Evolutionary conservation across 2,113 vertebrate genomes (phyloP).

Genomic region (Gymnobelideus leadbeateri): DNA sequence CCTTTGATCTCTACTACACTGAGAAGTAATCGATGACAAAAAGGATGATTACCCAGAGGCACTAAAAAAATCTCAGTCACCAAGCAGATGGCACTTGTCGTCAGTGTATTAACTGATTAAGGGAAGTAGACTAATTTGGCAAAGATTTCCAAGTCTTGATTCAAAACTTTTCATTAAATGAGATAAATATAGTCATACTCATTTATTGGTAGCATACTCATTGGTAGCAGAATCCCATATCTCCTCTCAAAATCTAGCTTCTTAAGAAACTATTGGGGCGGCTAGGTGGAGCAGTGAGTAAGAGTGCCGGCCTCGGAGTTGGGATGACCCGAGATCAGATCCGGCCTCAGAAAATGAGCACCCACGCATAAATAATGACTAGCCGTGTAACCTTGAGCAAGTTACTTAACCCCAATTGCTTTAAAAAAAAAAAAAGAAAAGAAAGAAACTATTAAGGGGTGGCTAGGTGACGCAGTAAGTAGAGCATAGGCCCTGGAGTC

Average conservation of each 20-base stretch:
- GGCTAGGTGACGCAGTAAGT: too few relatives aligned
- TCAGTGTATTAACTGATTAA: not conserved
- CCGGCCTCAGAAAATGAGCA: too few relatives aligned
- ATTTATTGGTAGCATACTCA: not conserved
- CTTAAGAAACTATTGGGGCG: not conserved
- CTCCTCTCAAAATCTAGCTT: not conserved
- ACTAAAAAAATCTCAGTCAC: slow-evolving; percentile 24
- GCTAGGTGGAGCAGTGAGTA: too few relatives aligned
- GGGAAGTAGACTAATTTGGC: slow-evolving; percentile 26
- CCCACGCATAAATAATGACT: too few relatives aligned
- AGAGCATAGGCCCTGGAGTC: too few relatives aligned
- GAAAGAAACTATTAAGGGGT: too few relatives aligned
- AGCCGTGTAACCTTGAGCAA: too few relatives aligned
- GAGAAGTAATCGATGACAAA: not conserved
- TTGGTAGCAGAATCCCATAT: not conserved
- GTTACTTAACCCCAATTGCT: too few relatives aligned
- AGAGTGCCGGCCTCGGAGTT: too few relatives aligned
- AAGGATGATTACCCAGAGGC: slow-evolving; percentile 30
- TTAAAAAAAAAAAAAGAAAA: too few relatives aligned
- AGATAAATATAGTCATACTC: slow-evolving; percentile 12
- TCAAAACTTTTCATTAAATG: slow-evolving; percentile 26
- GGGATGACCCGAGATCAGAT: too few relatives aligned
- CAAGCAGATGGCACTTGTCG: slow-evolving; percentile 8
- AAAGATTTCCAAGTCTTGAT: slow-evolving; percentile 1
- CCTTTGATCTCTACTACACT: not conserved